These are phyloP conservation scores for Montipora cactus DNA, from an alignment of 64 coral and sea anemone species.

Conservation along the genomic window DNA sequence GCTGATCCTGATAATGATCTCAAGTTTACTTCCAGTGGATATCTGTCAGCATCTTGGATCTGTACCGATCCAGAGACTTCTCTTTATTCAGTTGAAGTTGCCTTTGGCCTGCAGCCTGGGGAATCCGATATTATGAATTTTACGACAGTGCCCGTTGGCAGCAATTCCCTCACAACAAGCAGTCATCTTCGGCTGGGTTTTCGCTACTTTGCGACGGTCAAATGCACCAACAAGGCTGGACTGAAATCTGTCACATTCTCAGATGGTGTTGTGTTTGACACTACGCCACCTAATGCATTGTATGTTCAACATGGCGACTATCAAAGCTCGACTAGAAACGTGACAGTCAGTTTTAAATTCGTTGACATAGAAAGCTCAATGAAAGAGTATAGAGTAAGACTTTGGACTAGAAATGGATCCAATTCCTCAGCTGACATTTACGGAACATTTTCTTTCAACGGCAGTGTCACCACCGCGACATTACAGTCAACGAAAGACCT, in stretches of 20 bases:
- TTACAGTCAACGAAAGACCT: slow-evolving; percentile 50
- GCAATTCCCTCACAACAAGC: slow-evolving; percentile 57
- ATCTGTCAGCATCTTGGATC: slow-evolving; percentile 73
- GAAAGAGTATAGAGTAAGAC: slow-evolving; percentile 39
- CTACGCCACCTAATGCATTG: slow-evolving; percentile 62
- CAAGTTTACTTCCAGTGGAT: slow-evolving; percentile 25
- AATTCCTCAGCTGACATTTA: slow-evolving; percentile 13
- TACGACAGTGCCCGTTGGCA: slow-evolving; percentile 26
- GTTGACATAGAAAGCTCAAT: slow-evolving; percentile 84
- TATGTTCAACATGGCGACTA: slow-evolving; percentile 75
- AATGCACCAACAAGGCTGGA: slow-evolving; percentile 89
- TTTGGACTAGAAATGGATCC: slow-evolving; percentile 19
- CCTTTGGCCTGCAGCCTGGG: slow-evolving; percentile 94
- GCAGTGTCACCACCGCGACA: slow-evolving; percentile 7
- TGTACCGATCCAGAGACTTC: slow-evolving; percentile 81
- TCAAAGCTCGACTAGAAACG: slow-evolving; percentile 51
- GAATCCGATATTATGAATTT: slow-evolving; percentile 66
- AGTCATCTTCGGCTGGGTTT: slow-evolving; percentile 63
- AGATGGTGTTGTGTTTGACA: slow-evolving; percentile 81
- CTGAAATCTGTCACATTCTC: slow-evolving; percentile 70
- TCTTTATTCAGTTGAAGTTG: slow-evolving; percentile 65
- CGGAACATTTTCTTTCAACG: slow-evolving; percentile 61
- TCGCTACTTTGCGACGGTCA: slow-evolving; percentile 89
- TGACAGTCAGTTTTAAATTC: slow-evolving; percentile 75
- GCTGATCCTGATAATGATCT: slow-evolving; percentile 35